Percentiles rank a stretch among this genome's conserved stretches.
Conservation (phyloP, 2,797 vertebrate species). For the Sardinella longiceps region DNA sequence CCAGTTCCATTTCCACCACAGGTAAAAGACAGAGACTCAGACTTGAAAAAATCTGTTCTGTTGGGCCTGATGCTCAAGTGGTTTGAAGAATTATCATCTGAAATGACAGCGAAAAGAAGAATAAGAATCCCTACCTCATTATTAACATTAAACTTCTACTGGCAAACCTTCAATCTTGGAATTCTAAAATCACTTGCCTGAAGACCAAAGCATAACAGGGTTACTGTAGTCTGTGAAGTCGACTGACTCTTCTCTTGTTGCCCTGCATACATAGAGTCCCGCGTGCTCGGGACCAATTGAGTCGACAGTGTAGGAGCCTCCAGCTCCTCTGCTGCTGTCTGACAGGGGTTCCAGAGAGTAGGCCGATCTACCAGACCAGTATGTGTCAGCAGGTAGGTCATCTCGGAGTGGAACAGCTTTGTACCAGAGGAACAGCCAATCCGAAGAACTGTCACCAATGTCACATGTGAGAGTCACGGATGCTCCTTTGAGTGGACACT, state of each 20-base stretch:
- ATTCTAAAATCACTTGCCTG: neutral
- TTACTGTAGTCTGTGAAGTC: neutral
- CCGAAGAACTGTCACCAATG: neutral
- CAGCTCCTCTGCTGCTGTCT: neutral
- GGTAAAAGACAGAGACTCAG: neutral
- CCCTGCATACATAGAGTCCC: neutral
- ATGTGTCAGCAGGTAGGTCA: neutral
- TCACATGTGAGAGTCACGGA: neutral
- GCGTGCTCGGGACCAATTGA: neutral
- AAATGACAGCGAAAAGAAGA: neutral
- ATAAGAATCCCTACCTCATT: neutral
- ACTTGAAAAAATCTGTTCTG: neutral
- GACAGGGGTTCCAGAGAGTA: neutral
- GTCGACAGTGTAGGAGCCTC: constrained; percentile 5
- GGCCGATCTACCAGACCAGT: neutral
- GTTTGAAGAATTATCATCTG: neutral
- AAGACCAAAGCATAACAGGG: neutral
- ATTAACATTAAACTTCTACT: too few species aligned
- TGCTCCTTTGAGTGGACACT: neutral
- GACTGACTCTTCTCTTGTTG: neutral
- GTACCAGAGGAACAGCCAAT: neutral
- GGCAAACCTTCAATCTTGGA: too few species aligned
- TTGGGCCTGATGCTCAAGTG: neutral
- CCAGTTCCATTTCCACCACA: constrained; percentile 7
- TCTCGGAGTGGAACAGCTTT: neutral